These are phyloP conservation scores for Littorina saxatilis DNA, from an alignment of 1,140 invertebrate genomes.

Conservation along the genomic window DNA sequence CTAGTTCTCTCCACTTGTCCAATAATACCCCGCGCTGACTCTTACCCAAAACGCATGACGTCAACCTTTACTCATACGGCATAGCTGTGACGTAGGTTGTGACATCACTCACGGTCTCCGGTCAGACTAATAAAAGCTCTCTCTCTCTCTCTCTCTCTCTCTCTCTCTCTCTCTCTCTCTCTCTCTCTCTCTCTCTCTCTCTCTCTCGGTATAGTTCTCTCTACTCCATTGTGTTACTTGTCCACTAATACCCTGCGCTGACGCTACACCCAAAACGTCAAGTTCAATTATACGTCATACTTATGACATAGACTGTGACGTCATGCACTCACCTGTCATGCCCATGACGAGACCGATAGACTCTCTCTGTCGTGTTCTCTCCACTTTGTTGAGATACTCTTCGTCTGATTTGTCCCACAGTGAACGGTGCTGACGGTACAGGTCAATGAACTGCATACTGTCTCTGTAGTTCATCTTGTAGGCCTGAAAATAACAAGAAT, in stretches of 20 bases:
- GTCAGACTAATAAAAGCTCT: too few species aligned
- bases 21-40: too few species aligned
- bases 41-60: too few species aligned
- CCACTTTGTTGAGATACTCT: slow-evolving; percentile 23
- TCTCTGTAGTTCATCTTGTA: slow-evolving; percentile 29
- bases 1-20: too few species aligned
- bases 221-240: not conserved
- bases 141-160: not conserved
- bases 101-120: too few species aligned
- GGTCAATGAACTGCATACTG: slow-evolving; percentile 24
- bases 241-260: not conserved
- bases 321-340: slow-evolving; percentile 13
- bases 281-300: not conserved
- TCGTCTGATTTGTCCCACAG: slow-evolving; percentile 16
- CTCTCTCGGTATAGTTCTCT: too few species aligned
- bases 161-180: not conserved
- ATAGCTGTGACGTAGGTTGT: too few species aligned
- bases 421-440: slow-evolving; percentile 11
- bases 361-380: not conserved
- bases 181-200: too few species aligned
- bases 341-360: slow-evolving; percentile 24
- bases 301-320: not conserved
- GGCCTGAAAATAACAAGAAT: not conserved
- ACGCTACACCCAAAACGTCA: not conserved
- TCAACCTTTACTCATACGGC: too few species aligned